phyloP scores from a whole-genome alignment of 2,797 vertebrate genomes.

The Sebastes oblongus region DNA sequence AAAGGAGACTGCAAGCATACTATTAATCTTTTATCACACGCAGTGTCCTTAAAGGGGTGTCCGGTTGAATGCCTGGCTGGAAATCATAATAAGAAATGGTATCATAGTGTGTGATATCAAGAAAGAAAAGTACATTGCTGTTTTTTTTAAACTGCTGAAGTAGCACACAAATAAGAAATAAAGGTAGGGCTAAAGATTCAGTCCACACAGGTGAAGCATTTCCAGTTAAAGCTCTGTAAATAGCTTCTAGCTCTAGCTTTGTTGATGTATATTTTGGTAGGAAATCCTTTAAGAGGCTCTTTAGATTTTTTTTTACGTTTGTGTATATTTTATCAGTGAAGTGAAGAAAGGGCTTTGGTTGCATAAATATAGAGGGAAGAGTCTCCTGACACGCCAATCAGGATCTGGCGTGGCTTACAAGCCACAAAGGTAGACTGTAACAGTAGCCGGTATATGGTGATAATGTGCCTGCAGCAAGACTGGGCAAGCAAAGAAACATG shows the following conservation, averaged over 20 bases:
- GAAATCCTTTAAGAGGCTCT: slow-evolving; percentile 51
- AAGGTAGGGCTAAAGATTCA: not conserved
- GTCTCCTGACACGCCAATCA: slow-evolving; percentile 54
- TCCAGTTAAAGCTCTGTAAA: slow-evolving; percentile 38
- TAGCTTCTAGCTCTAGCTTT: slow-evolving; percentile 15
- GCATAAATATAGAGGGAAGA: slow-evolving; percentile 38
- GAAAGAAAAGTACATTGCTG: not conserved
- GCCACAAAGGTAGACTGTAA: slow-evolving; percentile 68
- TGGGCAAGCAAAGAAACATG: slow-evolving; percentile 73
- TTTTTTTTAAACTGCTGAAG: not conserved
- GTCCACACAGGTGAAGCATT: slow-evolving; percentile 31
- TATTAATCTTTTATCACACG: slow-evolving; percentile 59
- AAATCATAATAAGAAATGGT: slow-evolving; percentile 38
- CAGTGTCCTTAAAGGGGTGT: slow-evolving; percentile 50
- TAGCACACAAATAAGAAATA: slow-evolving; percentile 10
- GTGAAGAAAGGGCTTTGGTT: slow-evolving; percentile 42
- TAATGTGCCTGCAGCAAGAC: slow-evolving; percentile 76
- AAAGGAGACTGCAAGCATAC: slow-evolving; percentile 39
- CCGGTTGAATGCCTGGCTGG: slow-evolving; percentile 29
- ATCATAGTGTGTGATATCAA: not conserved
- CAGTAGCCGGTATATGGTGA: slow-evolving; percentile 70
- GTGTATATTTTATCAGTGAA: slow-evolving; percentile 41
- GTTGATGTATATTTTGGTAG: slow-evolving; percentile 38
- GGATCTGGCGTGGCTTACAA: slow-evolving; percentile 42
- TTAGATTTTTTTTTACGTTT: slow-evolving; percentile 47